Base-by-base conservation (phyloP, 2,113 vertebrate genomes). In the Marmota monax region DNA sequence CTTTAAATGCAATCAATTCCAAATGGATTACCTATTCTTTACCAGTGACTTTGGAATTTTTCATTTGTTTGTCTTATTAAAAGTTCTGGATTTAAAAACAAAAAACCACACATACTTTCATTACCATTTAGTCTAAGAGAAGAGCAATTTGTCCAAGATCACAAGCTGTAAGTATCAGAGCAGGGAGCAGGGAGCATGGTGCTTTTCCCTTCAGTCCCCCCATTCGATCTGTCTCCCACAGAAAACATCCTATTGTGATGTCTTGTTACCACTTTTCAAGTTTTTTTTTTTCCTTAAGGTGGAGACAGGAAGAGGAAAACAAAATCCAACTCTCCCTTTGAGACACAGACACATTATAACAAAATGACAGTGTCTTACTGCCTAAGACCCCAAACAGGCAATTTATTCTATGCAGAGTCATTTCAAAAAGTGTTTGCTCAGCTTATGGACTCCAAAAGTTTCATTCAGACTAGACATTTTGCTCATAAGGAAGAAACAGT, bases 1-100 rank as follows among this genome's bases (percentile, higher is more conserved):
- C 96, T 94, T 95, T 96, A 95, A 93, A 0, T 91, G 84, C 92
- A 97, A 93, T 98, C 95, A 97, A 98, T 97, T 69, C 91, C 89
- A 88, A 73, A 86, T 90, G 90, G 63, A 92, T 92, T 32, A 0
- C 18, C 42, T 84, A 77, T 91, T 96, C 96, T 85, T 96, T 96
- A 90, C 91, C 63, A 67, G 23, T 94, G 2, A 20, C 34, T 96
- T 48, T 45, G 17, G 77, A 53, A 37, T 94, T 92, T 34, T 70
- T 96, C 34, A 56, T 74, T 67, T 58, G 88, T 80, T 91, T 95
- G 94, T 90, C 58, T 76, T 74, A 78, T 84, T 79, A 90, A 85
- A 89, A 1, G 29, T 89, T 96, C 78, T 94, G 88, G 80, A 63
- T 95, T 58, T 7, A 58, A 58, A 58, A 22, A 20, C 22, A 58